These are phyloP conservation scores for Neodiprion pinetum DNA, from an alignment of 1,140 invertebrate species.

Conservation along the genomic window DNA sequence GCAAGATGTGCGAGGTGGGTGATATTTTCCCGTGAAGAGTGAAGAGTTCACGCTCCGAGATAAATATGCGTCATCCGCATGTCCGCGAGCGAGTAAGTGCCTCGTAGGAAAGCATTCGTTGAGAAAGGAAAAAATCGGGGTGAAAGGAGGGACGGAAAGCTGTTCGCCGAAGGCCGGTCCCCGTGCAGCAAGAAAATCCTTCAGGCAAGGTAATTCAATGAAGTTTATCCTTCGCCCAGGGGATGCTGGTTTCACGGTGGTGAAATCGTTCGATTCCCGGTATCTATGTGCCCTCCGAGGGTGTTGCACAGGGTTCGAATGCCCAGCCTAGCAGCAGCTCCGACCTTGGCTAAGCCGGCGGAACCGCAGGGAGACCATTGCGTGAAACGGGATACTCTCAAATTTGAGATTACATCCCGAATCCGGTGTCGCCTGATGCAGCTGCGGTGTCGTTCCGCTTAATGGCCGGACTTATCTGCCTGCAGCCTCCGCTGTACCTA, in stretches of 20 bases:
- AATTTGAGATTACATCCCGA: conserved; percentile 2
- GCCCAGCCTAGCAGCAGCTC: neutral
- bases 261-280: neutral
- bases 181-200: neutral
- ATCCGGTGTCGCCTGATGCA: neutral
- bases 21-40: neutral
- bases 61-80: neutral
- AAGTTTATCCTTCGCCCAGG: neutral
- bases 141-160: no score
- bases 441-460: neutral
- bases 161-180: neutral
- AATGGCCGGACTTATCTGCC: no score
- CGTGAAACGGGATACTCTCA: neutral
- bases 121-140: neutral
- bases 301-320: neutral
- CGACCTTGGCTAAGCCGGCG: neutral
- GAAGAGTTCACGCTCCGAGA: neutral
- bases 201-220: neutral
- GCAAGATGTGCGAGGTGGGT: neutral
- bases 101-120: neutral
- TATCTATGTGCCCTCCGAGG: neutral
- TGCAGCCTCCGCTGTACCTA: no score
- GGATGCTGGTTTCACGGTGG: neutral
- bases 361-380: neutral
- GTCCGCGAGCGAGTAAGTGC: no score